Conservation (phyloP, 2,888 invertebrate species). For the Metacarcinus magister region DNA sequence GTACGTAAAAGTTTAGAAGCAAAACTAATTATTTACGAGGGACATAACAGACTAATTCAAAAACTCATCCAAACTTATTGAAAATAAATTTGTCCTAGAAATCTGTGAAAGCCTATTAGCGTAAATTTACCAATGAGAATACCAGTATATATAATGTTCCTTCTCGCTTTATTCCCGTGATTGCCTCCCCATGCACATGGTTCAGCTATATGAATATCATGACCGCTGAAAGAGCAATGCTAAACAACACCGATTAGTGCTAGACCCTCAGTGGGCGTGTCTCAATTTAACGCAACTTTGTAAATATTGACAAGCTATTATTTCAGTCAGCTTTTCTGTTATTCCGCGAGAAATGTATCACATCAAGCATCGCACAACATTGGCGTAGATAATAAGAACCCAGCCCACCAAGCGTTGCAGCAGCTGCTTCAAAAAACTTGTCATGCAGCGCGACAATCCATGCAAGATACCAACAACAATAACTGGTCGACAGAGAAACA, state of each 20-base stretch:
- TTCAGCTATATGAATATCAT: not conserved
- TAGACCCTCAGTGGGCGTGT: conserved; percentile 6
- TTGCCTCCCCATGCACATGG: not conserved
- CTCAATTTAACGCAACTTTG: not conserved
- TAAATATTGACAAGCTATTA: conserved; percentile 3
- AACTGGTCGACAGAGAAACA: not conserved
- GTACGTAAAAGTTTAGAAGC: not conserved
- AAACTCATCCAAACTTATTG: too few relatives aligned
- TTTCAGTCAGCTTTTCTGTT: not conserved
- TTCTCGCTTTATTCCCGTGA: not conserved
- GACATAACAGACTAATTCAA: too few relatives aligned
- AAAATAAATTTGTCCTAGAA: too few relatives aligned
- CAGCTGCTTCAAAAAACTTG: not conserved
- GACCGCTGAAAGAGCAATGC: not conserved
- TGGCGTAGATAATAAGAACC: not conserved
- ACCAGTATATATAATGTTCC: not conserved
- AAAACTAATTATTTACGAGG: too few relatives aligned
- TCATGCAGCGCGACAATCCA: not conserved
- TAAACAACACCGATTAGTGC: not conserved
- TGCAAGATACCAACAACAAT: not conserved
- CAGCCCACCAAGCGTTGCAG: not conserved
- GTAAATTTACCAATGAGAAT: too few relatives aligned
- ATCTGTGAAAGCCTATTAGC: too few relatives aligned
- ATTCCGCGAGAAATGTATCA: not conserved
- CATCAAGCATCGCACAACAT: not conserved